Evolutionary conservation across 1,140 invertebrate species (phyloP), one percentile per base, ranked within the genome.

Genomic region (Aphelenchoides fujianensis): DNA sequence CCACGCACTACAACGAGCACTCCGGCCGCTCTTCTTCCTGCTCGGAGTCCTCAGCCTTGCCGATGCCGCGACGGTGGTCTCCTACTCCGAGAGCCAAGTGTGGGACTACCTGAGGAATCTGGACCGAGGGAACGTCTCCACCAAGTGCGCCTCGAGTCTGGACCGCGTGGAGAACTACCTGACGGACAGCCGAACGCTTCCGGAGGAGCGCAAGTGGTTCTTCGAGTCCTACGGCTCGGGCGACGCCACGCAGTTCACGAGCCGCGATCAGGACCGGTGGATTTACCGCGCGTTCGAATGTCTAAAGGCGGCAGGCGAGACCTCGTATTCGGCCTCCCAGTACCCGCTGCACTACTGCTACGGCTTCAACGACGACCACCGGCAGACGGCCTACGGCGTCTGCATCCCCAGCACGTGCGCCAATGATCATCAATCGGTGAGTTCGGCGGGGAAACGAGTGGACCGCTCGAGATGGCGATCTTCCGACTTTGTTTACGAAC

Each of bases 271-370:
- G 37, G 82, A 83, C 66, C 72, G 82, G 36, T 83, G 82, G 82
- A 76, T 83, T 27, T 83, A 79, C 61, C 53, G 75, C 35, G 81
- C 82, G 5, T 84, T 83, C 52, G 77, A 82, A 54, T 83, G 82
- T 57, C 63, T 83, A n/a, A 72, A 81, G 36, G 70, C 82, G 2
- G 82, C 82, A 27, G 82, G 83, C 3, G 82, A 83, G 59, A 80
- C 79, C 2, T 62, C 72, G 31, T 83, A 83, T 69, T 79, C 77
- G 2, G 78, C 77, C 9, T 82, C 79, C 2, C 71, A 83, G 64
- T 78, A 84, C 66, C 82, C 82, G 7, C 54, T 83, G 53, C 81
- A 84, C 59, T 83, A 83, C 61, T 83, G 82, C 55, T 78, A 83
- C 35, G 69, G 68, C 3, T 76, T 76, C 62, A 81, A 82, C 63